Evolutionary conservation across 2,888 invertebrate genomes (phyloP).

Genomic region (Acheta domesticus): DNA sequence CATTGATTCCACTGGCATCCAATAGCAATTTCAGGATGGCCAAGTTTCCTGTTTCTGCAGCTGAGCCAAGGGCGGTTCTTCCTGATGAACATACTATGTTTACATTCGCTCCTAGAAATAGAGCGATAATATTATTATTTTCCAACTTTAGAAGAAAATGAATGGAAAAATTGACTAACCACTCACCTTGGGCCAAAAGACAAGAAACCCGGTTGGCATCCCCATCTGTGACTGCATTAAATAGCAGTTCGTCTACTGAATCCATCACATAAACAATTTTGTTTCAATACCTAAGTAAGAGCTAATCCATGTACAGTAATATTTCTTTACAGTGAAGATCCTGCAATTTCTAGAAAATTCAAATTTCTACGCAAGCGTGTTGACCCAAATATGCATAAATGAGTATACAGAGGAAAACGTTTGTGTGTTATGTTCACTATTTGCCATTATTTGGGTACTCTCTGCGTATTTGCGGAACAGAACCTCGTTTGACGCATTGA

Average conservation of each 20-base stretch:
- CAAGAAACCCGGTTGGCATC: constrained; percentile 43
- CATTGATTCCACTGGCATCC: constrained; percentile 44
- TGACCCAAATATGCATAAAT: no score
- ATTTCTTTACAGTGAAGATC: no score
- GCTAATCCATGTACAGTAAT: no score
- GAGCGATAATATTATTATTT: constrained; percentile 21
- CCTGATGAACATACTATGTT: constrained; percentile 65
- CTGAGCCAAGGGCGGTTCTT: constrained; percentile 66
- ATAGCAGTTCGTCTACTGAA: constrained; percentile 41
- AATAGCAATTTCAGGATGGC: constrained; percentile 56
- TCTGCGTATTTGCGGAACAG: no score
- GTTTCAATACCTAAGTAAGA: no score
- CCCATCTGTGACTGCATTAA: constrained; percentile 41
- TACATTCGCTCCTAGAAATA: constrained; percentile 63
- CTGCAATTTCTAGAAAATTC: no score
- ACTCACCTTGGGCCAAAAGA: constrained; percentile 52
- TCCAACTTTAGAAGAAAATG: background rate
- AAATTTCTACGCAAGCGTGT: no score
- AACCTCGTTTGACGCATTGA: no score
- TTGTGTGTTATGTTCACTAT: no score
- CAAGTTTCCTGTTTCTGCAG: constrained; percentile 62
- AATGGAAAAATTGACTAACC: background rate
- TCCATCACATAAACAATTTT: constrained; percentile 32
- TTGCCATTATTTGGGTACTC: no score
- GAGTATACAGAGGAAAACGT: no score